Evolutionary conservation across 2,888 invertebrate species (phyloP).

Genomic region (Scaptomyza polygonia): DNA sequence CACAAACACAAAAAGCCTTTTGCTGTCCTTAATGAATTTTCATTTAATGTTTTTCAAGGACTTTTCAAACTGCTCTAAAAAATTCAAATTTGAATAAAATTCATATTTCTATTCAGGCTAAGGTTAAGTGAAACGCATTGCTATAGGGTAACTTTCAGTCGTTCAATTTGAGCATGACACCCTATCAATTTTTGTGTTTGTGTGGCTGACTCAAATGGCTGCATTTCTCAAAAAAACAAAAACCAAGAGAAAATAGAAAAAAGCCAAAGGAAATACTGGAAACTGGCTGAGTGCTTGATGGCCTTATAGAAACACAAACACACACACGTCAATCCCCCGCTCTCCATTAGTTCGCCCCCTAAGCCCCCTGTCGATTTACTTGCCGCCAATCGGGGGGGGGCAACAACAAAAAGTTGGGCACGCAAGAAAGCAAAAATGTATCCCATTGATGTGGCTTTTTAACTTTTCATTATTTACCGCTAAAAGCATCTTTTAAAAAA

Average conservation of each 20-base stretch:
- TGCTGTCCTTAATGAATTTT: no score
- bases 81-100: no score
- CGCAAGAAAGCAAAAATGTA: constrained; percentile 59
- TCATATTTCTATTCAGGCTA: no score
- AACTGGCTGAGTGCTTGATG: constrained; percentile 20
- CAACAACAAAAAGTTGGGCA: constrained; percentile 26
- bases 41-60: no score
- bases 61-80: no score
- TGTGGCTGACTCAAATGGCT: constrained; percentile 36
- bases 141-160: background rate
- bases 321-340: constrained; percentile 2
- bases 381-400: background rate
- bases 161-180: background rate
- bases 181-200: constrained; percentile 10
- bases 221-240: constrained; percentile 26
- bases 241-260: constrained; percentile 4
- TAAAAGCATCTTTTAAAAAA: constrained; percentile 85
- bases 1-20: no score
- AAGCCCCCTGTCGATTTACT: no score
- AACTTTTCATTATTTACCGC: constrained; percentile 85
- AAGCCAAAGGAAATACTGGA: background rate
- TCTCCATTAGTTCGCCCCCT: background rate
- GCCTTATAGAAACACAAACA: background rate
- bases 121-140: background rate
- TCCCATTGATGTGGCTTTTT: constrained; percentile 85